Base-by-base conservation (phyloP, 2,113 vertebrate species). In the Suricata suricatta region DNA sequence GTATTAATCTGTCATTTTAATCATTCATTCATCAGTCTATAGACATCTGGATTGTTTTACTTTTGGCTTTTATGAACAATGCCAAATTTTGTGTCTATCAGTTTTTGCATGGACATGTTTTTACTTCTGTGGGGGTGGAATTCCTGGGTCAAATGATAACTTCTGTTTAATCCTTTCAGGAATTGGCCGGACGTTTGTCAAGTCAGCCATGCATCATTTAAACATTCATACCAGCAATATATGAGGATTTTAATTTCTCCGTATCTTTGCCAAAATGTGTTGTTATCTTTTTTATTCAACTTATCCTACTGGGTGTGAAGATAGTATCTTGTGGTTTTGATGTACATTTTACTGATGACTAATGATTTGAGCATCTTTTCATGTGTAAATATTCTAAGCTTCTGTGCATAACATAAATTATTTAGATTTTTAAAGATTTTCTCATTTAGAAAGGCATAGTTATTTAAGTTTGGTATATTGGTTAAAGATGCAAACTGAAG, bases 91-190 rank as follows among this genome's bases (percentile, higher is more conserved):
- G 47, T 82, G 54, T 41, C 1, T 57, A 17, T 29, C 89, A n/a
- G 44, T 60, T 69, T 96, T 93, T 93, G 17, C 84, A 35, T 93
- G 19, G n/a, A 38, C 14, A 1, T 11, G 27, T 88, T 93, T 83
- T 93, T 38, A 41, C 84, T 94, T 79, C 31, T 90, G 8, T 69
- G 35, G 47, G 27, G 84, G 35, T 74, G 12, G 15, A 71, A 91
- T 95, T 96, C 27, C 57, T 96, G 47, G 57, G 57, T 93, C 71
- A 69, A 7, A 60, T 86, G 47, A 6, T 92, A 76, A 86, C 29
- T 81, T 33, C 52, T 54, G 25, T 90, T 77, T 68, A 80, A 11
- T 88, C 21, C 91, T 52, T 92, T 63, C 19, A 84, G 71, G 72
- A 94, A 77, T 38, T 76, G 5, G 5, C 57, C 50, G 85, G 38